phyloP scores from a whole-genome alignment of 2,888 invertebrate genomes.

The Chrysomela aeneicollis region DNA sequence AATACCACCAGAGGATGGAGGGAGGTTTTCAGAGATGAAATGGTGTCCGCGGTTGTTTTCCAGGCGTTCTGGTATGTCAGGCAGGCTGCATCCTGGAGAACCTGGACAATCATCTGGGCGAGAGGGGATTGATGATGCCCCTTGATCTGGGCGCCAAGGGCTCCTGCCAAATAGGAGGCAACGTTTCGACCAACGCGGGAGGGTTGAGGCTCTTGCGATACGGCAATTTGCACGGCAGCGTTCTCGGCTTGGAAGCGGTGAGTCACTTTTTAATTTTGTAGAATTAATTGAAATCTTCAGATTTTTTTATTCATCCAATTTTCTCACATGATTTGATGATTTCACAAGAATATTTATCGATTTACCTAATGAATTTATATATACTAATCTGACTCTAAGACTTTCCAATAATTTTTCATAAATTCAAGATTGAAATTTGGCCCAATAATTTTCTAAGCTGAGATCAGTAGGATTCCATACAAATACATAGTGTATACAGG shows the following conservation, averaged over 20 bases:
- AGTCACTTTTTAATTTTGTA: conserved; percentile 55
- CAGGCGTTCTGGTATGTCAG: conserved; percentile 83
- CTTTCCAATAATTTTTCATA: no score
- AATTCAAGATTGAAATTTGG: no score
- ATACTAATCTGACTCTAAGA: no score
- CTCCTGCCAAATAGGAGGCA: conserved; percentile 94
- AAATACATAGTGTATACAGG: no score
- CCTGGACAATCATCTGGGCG: conserved; percentile 77
- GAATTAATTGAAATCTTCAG: not conserved
- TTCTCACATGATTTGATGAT: no score
- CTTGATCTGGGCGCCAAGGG: conserved; percentile 97
- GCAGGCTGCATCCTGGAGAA: conserved; percentile 93
- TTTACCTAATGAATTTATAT: no score
- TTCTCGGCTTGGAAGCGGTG: conserved; percentile 93
- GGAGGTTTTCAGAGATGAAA: no score
- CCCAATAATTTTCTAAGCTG: no score
- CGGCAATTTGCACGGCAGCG: conserved; percentile 91
- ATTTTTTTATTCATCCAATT: not conserved
- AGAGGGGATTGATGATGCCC: conserved; percentile 88
- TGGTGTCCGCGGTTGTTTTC: conserved; percentile 12
- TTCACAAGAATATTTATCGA: no score
- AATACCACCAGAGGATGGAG: no score
- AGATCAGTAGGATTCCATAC: no score
- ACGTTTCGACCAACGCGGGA: conserved; percentile 96
- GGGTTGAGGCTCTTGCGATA: conserved; percentile 93